Evolutionary conservation across 2,888 invertebrate genomes (phyloP).

Genomic region (Lithophane leautieri): DNA sequence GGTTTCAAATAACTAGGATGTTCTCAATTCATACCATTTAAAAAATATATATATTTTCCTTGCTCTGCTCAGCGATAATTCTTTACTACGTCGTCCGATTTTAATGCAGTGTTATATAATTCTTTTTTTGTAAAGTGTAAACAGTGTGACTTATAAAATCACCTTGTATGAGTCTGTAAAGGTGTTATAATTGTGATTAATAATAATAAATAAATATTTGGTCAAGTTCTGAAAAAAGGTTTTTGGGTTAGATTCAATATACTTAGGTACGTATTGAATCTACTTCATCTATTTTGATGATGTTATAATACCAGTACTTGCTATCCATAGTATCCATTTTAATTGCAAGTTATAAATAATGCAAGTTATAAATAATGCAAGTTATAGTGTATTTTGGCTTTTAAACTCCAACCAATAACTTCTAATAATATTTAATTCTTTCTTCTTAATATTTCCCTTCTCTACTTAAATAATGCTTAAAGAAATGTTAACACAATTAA

Average conservation of each 20-base stretch:
- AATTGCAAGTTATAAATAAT: too few species aligned
- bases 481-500: not conserved
- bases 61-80: not conserved
- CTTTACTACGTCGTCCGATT: not conserved
- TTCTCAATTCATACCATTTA: not conserved
- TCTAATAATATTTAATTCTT: too few species aligned
- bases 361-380: too few species aligned
- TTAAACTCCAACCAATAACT: too few species aligned
- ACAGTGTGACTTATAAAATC: too few species aligned
- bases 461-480: not conserved
- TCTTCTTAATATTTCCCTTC: not conserved
- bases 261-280: not conserved
- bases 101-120: not conserved
- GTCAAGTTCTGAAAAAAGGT: not conserved
- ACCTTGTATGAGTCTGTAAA: too few species aligned
- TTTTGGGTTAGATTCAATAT: not conserved
- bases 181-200: too few species aligned
- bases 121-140: too few species aligned
- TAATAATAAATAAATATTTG: too few species aligned
- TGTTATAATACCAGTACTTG: not conserved
- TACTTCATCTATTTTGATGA: not conserved
- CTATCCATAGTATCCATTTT: not conserved
- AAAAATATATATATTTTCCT: not conserved
- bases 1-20: not conserved
- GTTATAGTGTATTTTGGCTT: too few species aligned